Conservation (phyloP, 35 echinoderm and acorn worm genomes). For the Eucidaris tribuloides region DNA sequence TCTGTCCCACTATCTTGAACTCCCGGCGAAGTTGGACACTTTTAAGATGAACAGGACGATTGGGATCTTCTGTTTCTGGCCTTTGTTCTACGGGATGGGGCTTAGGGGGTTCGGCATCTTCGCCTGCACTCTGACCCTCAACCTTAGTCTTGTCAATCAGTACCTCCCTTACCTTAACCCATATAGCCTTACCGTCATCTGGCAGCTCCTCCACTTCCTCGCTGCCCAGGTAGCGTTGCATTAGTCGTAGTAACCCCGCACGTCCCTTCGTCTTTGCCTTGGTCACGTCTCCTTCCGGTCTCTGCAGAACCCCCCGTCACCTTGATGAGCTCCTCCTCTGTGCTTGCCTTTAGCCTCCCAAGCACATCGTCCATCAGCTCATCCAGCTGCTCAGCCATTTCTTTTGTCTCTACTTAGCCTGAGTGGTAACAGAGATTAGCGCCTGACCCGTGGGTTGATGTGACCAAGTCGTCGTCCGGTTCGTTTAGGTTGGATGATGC, state of each 20-base stretch:
- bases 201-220: neutral
- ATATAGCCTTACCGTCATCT: neutral
- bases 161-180: neutral
- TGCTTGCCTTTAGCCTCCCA: neutral
- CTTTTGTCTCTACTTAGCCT: neutral
- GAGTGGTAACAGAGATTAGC: neutral
- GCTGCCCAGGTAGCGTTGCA: neutral
- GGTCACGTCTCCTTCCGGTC: neutral
- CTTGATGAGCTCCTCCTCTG: neutral
- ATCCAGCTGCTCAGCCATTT: neutral
- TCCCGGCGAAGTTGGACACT: neutral
- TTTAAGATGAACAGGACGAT: neutral
- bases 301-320: neutral
- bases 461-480: neutral
- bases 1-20: slow-evolving; percentile 50
- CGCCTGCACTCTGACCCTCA: neutral
- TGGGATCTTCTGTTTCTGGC: neutral
- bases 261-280: neutral
- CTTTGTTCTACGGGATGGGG: neutral
- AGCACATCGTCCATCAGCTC: neutral
- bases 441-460: neutral
- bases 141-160: neutral
- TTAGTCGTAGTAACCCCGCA: neutral
- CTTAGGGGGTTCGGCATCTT: neutral
- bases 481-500: neutral